Base-by-base conservation (phyloP, 2,797 vertebrate genomes). In the Holocentrus rufus region DNA sequence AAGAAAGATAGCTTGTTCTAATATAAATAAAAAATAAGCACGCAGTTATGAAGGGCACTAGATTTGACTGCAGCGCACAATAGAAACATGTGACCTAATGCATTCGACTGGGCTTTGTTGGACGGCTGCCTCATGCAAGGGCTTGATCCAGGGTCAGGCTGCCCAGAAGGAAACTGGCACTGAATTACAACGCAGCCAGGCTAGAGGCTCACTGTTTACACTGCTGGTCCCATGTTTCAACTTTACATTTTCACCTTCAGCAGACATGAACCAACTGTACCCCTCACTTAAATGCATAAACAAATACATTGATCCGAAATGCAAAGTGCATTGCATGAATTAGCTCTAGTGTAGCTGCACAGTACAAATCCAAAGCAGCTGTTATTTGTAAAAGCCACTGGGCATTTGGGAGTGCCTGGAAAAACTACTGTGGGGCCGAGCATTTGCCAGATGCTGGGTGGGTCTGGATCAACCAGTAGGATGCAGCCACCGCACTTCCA, bases 401-500 rank as follows among this genome's bases (percentile, higher is more conserved):
- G 76, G 65, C 30, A 73, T 74, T 42, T 57, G 72, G 89, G 81
- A 82, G 85, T 86, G 86, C 34, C 83, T 82, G 81, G 50, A 85
- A 73, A 49, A 58, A 79, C 62, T 69, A 67, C 80, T 68, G 74
- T 67, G 67, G 69, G 53, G 62, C 27, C 0, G 18, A 75, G 34
- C 76, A 85, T 79, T 86, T 85, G 80, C 88, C 87, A 90, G 80
- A 88, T 74, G 79, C 62, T 52, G 82, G 89, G 90, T 36, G 84
- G 82, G 75, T 89, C 82, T 60, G 50, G 36, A 76, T 11, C 66
- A 76, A 55, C 83, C 87, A 83, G 72, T 81, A 68, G 65, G 65
- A 67, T 84, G 78, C 77, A 79, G 76, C 82, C 70, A 18, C 72
- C 55, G 20, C 0, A 59, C 50, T 81, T 83, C 83, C 77, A 58